Evolutionary conservation across 37 sponge, comb jelly and placozoan genomes (phyloP).

Genomic region (Oopsacas minuta): DNA sequence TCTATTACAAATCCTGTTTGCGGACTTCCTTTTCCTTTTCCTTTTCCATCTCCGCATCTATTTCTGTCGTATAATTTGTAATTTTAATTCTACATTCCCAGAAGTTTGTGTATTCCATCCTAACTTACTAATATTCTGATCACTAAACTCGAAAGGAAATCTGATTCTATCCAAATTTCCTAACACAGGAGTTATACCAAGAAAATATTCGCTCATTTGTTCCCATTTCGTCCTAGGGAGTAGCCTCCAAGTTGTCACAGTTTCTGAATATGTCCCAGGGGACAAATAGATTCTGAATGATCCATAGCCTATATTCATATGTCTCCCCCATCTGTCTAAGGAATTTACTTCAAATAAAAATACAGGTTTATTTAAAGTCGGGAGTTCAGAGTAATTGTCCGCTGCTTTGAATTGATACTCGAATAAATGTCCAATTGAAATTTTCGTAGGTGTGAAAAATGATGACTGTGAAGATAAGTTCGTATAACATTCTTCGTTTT

Average conservation of each 20-base stretch:
- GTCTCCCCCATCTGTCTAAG: neutral
- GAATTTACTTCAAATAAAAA: neutral
- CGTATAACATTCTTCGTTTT: neutral
- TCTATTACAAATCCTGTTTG: too few species aligned
- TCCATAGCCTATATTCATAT: neutral
- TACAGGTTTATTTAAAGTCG: neutral
- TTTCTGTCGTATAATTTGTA: neutral
- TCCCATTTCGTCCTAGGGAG: neutral
- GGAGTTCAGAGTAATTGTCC: neutral
- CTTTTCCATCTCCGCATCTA: neutral
- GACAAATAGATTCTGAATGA: neutral
- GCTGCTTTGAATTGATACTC: neutral
- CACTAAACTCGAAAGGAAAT: neutral
- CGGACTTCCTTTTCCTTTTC: too few species aligned
- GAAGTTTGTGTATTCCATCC: neutral
- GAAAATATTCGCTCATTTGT: neutral
- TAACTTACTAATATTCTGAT: neutral
- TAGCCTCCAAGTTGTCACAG: neutral
- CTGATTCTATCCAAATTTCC: slow-evolving; percentile 1
- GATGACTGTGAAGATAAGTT: neutral
- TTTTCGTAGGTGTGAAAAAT: neutral
- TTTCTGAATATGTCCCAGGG: neutral
- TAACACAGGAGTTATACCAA: neutral
- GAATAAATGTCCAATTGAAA: slow-evolving; percentile 2
- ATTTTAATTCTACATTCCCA: neutral